phyloP scores from a whole-genome alignment of 1,140 invertebrate genomes.

The Hetaerina americana region DNA sequence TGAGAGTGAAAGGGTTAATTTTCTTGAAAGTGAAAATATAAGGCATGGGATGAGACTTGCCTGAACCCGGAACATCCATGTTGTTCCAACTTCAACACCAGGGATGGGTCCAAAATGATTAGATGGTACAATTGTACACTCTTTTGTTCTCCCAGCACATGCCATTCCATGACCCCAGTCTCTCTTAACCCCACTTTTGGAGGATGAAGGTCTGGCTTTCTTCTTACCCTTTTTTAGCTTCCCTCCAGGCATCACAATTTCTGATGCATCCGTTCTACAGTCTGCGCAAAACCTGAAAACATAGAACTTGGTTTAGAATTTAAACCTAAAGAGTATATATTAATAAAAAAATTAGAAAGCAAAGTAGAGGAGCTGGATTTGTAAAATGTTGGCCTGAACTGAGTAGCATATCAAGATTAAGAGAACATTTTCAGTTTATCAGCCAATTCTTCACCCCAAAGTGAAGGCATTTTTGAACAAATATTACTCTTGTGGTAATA shows the following conservation, averaged over 20 bases:
- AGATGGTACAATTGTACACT: constrained; percentile 52
- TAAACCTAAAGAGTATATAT: no score
- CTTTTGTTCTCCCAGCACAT: constrained; percentile 56
- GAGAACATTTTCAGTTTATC: no score
- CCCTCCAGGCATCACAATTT: constrained; percentile 64
- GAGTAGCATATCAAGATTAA: no score
- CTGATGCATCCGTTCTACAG: constrained; percentile 61
- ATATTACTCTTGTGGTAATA: no score
- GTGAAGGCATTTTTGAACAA: no score
- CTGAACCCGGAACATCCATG: constrained; percentile 72
- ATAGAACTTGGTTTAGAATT: no score
- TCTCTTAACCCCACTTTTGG: constrained; percentile 23
- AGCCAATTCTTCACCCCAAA: no score
- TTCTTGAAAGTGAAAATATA: background rate
- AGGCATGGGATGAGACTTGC: constrained; percentile 30
- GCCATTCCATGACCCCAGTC: constrained; percentile 84
- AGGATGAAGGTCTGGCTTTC: constrained; percentile 32
- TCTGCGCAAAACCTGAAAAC: constrained; percentile 65
- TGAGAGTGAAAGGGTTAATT: no score
- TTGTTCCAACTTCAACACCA: constrained; percentile 71
- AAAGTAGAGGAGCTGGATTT: no score
- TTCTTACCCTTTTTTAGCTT: constrained; percentile 53
- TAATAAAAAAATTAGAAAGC: no score
- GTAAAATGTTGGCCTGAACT: no score
- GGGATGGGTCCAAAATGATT: constrained; percentile 74